Percentiles rank a stretch among this genome's conserved stretches.
Conservation (phyloP, 2,797 vertebrate genomes). For the Acanthopagrus latus region DNA sequence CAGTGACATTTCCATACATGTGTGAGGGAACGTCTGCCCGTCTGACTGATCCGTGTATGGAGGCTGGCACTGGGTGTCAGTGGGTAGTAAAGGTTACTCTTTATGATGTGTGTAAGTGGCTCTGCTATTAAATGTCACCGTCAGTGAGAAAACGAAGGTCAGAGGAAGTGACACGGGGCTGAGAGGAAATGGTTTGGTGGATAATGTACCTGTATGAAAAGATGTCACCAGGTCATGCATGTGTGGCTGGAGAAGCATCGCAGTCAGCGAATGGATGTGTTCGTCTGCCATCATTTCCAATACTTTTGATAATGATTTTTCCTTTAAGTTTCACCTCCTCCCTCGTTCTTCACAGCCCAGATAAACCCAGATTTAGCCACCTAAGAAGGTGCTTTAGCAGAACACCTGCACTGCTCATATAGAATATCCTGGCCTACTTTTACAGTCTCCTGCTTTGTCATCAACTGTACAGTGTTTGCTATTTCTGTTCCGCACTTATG, state of each 20-base stretch:
- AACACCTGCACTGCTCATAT: conserved; percentile 38
- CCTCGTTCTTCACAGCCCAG: conserved; percentile 7
- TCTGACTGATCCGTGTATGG: conserved; percentile 37
- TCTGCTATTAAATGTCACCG: conserved; percentile 82
- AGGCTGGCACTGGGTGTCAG: conserved; percentile 63
- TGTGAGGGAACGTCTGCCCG: conserved; percentile 52
- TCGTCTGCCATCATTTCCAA: conserved; percentile 18
- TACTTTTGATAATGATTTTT: conserved; percentile 7
- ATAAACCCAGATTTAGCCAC: conserved; percentile 32
- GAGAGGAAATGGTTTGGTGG: conserved; percentile 48
- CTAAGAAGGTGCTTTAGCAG: conserved; percentile 20
- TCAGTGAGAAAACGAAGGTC: conserved; percentile 80
- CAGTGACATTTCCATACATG: conserved; percentile 73
- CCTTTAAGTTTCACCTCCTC: background rate
- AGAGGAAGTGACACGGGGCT: conserved; percentile 65
- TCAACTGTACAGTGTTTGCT: conserved; percentile 25
- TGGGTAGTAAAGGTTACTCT: conserved; percentile 82
- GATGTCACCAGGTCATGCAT: conserved; percentile 40
- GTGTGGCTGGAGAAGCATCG: conserved; percentile 4
- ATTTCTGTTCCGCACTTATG: conserved; percentile 23
- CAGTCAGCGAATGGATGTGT: conserved; percentile 22
- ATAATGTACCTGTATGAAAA: conserved; percentile 51
- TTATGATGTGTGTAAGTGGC: conserved; percentile 79
- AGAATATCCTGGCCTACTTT: conserved; percentile 41
- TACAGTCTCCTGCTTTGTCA: conserved; percentile 6